Base-by-base conservation (phyloP, 1,140 invertebrate genomes). In the Melitaea cinxia region DNA sequence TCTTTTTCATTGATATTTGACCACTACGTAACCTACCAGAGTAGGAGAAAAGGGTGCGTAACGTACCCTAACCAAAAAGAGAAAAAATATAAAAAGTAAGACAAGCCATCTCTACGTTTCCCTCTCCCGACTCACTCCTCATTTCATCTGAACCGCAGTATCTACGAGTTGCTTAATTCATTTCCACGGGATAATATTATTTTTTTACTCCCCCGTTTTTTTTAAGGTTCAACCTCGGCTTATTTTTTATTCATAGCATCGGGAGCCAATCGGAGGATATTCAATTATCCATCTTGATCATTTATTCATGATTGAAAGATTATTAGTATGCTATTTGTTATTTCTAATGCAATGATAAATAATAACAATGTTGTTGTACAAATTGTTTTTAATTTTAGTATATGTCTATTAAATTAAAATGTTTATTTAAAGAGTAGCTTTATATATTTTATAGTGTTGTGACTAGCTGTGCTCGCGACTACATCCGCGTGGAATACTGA, bases 121-220 rank as follows among this genome's bases (percentile, higher is more conserved):
- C n/a, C n/a, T n/a, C n/a, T n/a, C n/a, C n/a, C n/a, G 0, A 21
- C 33, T 60, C 42, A 33, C 52, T 49, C 60, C 70, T 68, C 66
- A 72, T 63, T 62, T 72, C 70, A 23, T 47, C 70, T 75, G 75
- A 66, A 73, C 77, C 80, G 59, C 69, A 75, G 82, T 88, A 88
- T 90, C 85, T 80, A 76, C 60, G 80, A 83, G 83, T 77, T 82
- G 80, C 85, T 90, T 90, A 90, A 90, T 90, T 90, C 88, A 88
- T 90, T 89, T 90, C 84, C 82, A 83, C 78, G 70, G 86, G 88
- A 91, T 91, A 89, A 91, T 91, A 91, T 91, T 91, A 91, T 91
- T 91, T 91, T 91, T 90, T 88, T 90, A 88, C 88, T 85, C 84
- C 85, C 85, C 60, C 78, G 57, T 64, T 81, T 84, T 86, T 82